Evolutionary conservation across 2,888 invertebrate genomes (phyloP), one percentile per base, ranked within the genome.

Genomic region (Chalcis sispes): DNA sequence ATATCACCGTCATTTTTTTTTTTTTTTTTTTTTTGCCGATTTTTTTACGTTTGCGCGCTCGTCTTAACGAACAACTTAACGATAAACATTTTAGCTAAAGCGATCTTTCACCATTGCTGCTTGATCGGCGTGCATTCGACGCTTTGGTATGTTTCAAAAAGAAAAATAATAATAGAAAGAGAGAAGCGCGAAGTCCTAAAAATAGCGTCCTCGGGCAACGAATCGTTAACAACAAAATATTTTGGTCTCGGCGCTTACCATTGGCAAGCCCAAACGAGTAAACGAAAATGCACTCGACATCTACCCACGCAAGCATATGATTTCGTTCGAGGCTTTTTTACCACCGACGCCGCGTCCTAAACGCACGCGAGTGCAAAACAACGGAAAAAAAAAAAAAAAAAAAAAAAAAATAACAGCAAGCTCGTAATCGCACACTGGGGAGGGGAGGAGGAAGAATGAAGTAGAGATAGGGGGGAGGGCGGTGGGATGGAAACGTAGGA

Each of bases 131-230:
- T n/a, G n/a, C n/a, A n/a, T 20, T 27, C 32, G 7, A 32, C 18
- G 42, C 18, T 61, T 61, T 61, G 59, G 59, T 61, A 61, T 42
- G 59, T 61, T 40, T 42, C n/a, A n/a, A n/a, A n/a, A n/a, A n/a
- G n/a, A n/a, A n/a, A n/a, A n/a, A n/a, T n/a, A n/a, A n/a, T n/a
- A n/a, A n/a, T n/a, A 5, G 42, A 61, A 13, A 23, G 2, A 20
- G 23, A 10, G 32, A 20, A 7, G 1, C 13, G 20, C 32, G 32
- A 3, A n/a, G 23, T 0, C 15, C 59, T 42, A 61, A 61, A 40
- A 40, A 61, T 61, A 61, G 25, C 1, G 42, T n/a, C 58, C 5
- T 1, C 32, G 32, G 7, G 42, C 40, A 23, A 1, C 10, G n/a
- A 58, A 2, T 13, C 36, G 32, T 36, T 1, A 4, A 20, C 58